A percentile compares a stretch with the other conserved stretches of the same genome.
phyloP scores from a whole-genome alignment of 2,888 invertebrate genomes.

The Epistrophe eligans region DNA sequence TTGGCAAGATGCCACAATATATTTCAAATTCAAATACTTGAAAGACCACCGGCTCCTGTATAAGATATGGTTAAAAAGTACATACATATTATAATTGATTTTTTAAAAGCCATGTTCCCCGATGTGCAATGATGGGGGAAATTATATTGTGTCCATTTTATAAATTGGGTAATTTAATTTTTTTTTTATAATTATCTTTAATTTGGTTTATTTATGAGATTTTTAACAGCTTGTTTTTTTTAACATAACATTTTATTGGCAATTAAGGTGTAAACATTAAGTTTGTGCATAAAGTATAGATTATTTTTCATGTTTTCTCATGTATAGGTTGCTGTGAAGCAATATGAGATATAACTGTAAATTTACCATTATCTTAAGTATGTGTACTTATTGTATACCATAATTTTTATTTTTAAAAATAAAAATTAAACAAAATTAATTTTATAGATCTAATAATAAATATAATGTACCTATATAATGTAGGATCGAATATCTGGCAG shows the following conservation, averaged over 20 bases:
- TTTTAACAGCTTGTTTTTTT: neutral
- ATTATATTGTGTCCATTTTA: conserved; percentile 52
- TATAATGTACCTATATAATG: no score
- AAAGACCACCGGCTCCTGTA: conserved; percentile 36
- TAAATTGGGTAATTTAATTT: conserved; percentile 47
- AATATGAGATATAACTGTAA: neutral
- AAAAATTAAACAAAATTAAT: no score
- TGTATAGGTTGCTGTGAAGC: neutral
- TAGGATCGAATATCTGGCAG: no score
- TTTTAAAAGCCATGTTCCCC: conserved; percentile 25
- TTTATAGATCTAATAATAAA: no score
- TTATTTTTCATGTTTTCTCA: no score
- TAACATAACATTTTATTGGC: neutral
- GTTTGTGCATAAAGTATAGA: no score
- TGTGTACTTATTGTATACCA: no score
- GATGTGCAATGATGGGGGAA: conserved; percentile 15
- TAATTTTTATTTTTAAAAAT: no score
- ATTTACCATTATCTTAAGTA: no score
- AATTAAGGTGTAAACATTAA: conserved; percentile 3
- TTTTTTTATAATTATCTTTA: conserved; percentile 44
- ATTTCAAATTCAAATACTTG: conserved; percentile 54
- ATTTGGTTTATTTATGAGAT: conserved; percentile 27
- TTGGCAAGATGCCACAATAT: conserved; percentile 56
- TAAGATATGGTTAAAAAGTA: neutral
- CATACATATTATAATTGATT: conserved; percentile 19